A percentile compares a stretch with the other conserved stretches of the same genome.
These are phyloP conservation scores for Eupithecia centaureata DNA, from an alignment of 2,888 invertebrate species.

Conservation along the genomic window DNA sequence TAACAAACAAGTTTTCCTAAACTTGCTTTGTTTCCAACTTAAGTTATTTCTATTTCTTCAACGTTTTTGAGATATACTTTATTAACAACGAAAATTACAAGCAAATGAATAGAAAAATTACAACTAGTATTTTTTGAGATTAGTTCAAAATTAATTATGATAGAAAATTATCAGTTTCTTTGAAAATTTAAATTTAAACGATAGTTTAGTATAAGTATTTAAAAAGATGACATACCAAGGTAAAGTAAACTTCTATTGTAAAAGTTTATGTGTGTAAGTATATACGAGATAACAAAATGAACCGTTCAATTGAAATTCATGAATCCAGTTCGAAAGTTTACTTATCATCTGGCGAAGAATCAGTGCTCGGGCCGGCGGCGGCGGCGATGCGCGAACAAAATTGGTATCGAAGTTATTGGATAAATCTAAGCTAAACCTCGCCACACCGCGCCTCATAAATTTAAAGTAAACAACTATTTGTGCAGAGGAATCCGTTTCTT, in stretches of 20 bases:
- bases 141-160: too few species aligned
- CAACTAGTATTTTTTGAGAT: too few species aligned
- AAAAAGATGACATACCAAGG: too few species aligned
- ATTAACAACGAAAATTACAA: too few species aligned
- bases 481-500: not conserved
- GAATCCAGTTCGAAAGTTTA: slow-evolving; percentile 56
- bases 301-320: slow-evolving; percentile 9
- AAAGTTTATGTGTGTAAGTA: too few species aligned
- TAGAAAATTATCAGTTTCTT: too few species aligned
- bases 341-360: slow-evolving; percentile 64
- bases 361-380: slow-evolving; percentile 45
- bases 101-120: too few species aligned
- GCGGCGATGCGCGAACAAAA: slow-evolving; percentile 48
- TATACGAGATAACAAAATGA: not conserved
- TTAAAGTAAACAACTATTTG: slow-evolving; percentile 26
- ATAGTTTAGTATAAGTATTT: too few species aligned
- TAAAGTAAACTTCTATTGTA: slow-evolving; percentile 2
- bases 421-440: slow-evolving; percentile 32
- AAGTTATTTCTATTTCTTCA: not conserved
- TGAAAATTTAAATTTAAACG: too few species aligned
- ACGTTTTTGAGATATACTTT: not conserved
- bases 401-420: slow-evolving; percentile 43
- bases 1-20: slow-evolving; percentile 21
- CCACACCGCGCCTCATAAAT: slow-evolving; percentile 30
- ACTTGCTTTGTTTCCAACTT: not conserved